Conservation (phyloP, 2,797 vertebrate species). For the Malurus leucopterus region DNA sequence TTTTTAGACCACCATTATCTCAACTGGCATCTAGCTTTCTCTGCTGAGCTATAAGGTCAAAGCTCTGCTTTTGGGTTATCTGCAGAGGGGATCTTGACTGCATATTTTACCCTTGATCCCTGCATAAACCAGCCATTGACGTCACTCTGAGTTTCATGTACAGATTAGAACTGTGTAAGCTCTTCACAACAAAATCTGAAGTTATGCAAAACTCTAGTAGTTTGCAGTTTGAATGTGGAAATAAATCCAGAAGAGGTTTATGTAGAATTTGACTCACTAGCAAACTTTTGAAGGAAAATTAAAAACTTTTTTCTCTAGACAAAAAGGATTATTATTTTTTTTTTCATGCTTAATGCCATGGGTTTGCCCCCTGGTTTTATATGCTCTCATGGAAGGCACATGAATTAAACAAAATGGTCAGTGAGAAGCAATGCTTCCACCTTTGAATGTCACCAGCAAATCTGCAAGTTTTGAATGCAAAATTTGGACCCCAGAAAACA, state of each 20-base stretch:
- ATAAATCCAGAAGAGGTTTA: background rate
- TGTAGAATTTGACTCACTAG: background rate
- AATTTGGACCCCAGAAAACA: background rate
- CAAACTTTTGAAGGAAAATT: background rate
- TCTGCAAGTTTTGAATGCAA: background rate
- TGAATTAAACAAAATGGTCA: background rate
- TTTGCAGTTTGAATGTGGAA: background rate
- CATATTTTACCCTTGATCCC: background rate
- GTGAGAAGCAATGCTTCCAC: background rate
- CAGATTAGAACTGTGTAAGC: conserved; percentile 15
- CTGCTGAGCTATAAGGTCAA: conserved; percentile 10
- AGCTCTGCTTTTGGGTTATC: conserved; percentile 38
- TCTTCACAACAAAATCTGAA: conserved; percentile 26
- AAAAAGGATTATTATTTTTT: background rate
- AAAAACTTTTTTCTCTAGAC: background rate
- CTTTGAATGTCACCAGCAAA: background rate
- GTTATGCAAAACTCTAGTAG: conserved; percentile 9
- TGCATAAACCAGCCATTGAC: background rate
- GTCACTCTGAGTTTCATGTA: conserved; percentile 22
- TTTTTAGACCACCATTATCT: background rate
- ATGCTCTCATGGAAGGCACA: background rate
- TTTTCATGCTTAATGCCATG: background rate
- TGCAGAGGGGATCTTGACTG: conserved; percentile 27
- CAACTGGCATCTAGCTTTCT: conserved; percentile 1
- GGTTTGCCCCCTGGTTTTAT: background rate